Percentiles rank a stretch among this genome's conserved stretches.
phyloP scores from a whole-genome alignment of 2,888 invertebrate species.

The Teleiodes luculella region DNA sequence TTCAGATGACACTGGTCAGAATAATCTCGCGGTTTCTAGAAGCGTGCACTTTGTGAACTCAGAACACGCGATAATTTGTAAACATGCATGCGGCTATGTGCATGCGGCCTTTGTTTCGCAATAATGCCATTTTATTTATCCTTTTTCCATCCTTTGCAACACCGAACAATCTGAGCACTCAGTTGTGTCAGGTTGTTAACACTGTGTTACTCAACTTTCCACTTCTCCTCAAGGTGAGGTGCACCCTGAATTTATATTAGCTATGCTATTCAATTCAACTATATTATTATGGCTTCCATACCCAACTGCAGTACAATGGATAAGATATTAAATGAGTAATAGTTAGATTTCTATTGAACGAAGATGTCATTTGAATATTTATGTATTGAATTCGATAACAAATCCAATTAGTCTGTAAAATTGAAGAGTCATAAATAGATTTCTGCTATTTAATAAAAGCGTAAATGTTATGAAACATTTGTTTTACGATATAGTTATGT shows the following conservation, averaged over 20 bases:
- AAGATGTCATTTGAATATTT: too few species aligned
- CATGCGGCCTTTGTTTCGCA: constrained; percentile 3
- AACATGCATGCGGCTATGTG: neutral
- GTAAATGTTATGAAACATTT: too few species aligned
- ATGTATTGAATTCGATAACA: too few species aligned
- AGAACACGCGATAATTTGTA: neutral
- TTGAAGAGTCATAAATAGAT: too few species aligned
- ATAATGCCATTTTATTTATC: neutral
- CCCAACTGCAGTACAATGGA: constrained; percentile 25
- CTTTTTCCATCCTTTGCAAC: neutral
- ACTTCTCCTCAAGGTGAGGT: constrained; percentile 25
- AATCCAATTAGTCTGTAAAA: too few species aligned
- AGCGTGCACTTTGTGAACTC: neutral
- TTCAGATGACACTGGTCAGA: neutral
- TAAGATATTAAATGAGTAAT: constrained; percentile 31
- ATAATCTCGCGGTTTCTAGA: neutral
- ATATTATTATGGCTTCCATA: constrained; percentile 23
- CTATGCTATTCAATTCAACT: constrained; percentile 16
- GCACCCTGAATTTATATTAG: constrained; percentile 33
- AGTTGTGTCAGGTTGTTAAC: constrained; percentile 14
- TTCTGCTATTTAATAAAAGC: too few species aligned
- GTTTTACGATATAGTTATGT: too few species aligned
- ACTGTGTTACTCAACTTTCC: constrained; percentile 28
- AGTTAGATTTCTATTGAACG: constrained; percentile 25
- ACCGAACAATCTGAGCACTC: neutral